Evolutionary conservation across 2,113 vertebrate genomes (phyloP).

Genomic region (Rhineura floridana): DNA sequence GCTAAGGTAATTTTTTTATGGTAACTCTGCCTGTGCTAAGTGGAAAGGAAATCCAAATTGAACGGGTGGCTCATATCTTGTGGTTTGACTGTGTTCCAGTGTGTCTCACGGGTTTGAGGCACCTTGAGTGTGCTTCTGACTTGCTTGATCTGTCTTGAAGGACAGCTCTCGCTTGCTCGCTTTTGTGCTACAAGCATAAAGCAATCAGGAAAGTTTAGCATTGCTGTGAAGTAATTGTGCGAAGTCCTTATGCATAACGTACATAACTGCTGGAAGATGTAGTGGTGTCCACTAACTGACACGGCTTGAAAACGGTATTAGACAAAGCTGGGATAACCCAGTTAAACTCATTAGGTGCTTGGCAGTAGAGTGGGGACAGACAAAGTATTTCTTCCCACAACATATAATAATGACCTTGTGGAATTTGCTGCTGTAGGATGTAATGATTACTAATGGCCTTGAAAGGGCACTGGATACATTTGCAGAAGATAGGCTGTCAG

Average conservation of each 20-base stretch:
- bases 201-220: not conserved
- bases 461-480: no score
- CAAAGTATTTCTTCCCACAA: no score
- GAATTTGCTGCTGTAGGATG: no score
- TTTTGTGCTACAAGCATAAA: not conserved
- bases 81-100: not conserved
- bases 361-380: no score
- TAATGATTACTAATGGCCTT: no score
- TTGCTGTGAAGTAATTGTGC: not conserved
- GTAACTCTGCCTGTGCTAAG: not conserved
- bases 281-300: not conserved
- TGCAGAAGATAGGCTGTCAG: no score
- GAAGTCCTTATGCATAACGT: no score
- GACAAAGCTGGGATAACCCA: not conserved
- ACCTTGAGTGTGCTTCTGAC: not conserved
- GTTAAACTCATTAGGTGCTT: no score
- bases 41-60: not conserved
- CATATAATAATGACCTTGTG: no score
- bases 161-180: not conserved
- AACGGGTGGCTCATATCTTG: not conserved
- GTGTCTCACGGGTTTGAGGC: not conserved
- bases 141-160: not conserved
- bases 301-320: not conserved
- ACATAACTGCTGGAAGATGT: not conserved
- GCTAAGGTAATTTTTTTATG: slow-evolving; percentile 85